These are phyloP conservation scores for Benitochromis conjunctus DNA, from an alignment of 2,113 vertebrate species.

Conservation along the genomic window DNA sequence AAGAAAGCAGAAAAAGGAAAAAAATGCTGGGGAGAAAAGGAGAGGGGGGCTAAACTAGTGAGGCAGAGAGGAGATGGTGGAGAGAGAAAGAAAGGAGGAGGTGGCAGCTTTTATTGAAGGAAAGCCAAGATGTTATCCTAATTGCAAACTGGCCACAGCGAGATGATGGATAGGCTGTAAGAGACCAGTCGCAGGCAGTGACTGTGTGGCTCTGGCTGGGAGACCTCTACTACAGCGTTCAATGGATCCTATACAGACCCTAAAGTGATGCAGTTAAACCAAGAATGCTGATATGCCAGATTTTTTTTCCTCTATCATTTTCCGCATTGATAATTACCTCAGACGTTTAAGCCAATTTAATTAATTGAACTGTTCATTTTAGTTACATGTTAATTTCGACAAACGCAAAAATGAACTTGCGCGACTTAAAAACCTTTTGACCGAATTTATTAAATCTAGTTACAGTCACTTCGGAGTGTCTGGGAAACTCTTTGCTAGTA, in stretches of 20 bases:
- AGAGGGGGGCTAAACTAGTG: constrained; percentile 2
- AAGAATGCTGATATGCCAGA: neutral
- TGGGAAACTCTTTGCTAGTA: neutral
- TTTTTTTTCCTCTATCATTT: neutral
- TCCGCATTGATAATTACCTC: neutral
- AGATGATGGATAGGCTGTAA: constrained; percentile 51
- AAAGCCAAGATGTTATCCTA: constrained; percentile 45
- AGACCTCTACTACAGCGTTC: neutral
- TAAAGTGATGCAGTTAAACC: neutral
- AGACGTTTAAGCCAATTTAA: neutral
- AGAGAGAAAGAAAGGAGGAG: constrained; percentile 16
- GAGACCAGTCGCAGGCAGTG: constrained; percentile 21
- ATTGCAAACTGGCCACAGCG: constrained; percentile 33
- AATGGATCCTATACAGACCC: neutral
- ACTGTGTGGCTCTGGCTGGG: constrained; percentile 6
- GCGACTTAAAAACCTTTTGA: neutral
- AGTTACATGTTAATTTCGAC: neutral
- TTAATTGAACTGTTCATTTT: neutral
- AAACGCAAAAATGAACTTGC: neutral
- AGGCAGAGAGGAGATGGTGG: neutral
- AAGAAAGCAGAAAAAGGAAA: neutral
- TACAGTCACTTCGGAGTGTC: neutral
- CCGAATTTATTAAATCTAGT: neutral
- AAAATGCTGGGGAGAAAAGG: neutral
- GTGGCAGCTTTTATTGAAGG: constrained; percentile 16